Evolutionary conservation across 2,797 vertebrate species (phyloP).

Genomic region (Sylvilagus floridanus): DNA sequence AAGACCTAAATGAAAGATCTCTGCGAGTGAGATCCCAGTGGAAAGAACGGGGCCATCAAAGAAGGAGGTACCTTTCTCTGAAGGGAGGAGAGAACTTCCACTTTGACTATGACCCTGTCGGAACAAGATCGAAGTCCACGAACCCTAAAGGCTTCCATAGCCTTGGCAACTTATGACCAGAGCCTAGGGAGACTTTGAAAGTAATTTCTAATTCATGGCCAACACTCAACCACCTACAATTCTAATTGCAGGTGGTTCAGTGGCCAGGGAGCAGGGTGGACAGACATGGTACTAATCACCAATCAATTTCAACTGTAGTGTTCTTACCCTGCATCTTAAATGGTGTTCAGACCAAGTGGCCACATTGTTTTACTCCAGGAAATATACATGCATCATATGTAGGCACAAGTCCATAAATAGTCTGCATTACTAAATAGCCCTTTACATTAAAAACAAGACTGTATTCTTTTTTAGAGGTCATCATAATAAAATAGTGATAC

Average conservation of each 20-base stretch:
- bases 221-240: neutral
- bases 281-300: neutral
- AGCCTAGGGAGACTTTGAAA: neutral
- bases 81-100: too few relatives aligned
- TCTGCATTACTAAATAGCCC: neutral
- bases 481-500: neutral
- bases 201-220: neutral
- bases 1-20: too few relatives aligned
- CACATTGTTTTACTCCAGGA: slow-evolving; percentile 23
- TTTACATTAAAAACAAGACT: neutral
- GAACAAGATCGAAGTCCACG: too few relatives aligned
- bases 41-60: too few relatives aligned
- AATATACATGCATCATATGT: neutral
- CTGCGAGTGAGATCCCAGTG: too few relatives aligned
- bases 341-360: neutral
- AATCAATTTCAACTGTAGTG: neutral
- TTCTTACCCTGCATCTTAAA: neutral
- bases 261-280: neutral
- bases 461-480: slow-evolving; percentile 39
- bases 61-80: too few relatives aligned
- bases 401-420: slow-evolving; percentile 6
- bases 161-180: too few relatives aligned
- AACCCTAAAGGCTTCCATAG: too few relatives aligned
- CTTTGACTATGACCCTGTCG: too few relatives aligned
- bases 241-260: neutral